These are phyloP conservation scores for Carlito syrichta DNA, from an alignment of 2,113 vertebrate genomes.

Conservation along the genomic window DNA sequence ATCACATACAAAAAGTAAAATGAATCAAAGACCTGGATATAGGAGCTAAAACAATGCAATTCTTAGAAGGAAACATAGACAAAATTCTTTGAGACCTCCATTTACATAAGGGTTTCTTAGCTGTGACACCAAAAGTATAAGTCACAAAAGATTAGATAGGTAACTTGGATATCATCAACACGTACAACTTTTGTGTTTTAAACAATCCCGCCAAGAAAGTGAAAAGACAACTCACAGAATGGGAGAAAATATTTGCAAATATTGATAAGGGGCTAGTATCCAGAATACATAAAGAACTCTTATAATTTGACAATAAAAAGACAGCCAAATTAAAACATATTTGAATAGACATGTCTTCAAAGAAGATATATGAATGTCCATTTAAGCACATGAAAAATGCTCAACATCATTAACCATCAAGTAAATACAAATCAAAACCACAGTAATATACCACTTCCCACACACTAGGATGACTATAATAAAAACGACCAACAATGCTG, in stretches of 20 bases:
- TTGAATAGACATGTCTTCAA: not conserved
- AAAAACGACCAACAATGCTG: not conserved
- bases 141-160: not conserved
- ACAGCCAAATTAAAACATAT: not conserved
- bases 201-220: not conserved
- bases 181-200: not conserved
- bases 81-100: not conserved
- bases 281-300: not conserved
- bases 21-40: not conserved
- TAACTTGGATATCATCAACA: not conserved
- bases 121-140: not conserved
- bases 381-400: not conserved
- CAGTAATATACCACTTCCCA: not conserved
- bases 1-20: not conserved
- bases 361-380: not conserved
- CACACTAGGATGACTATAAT: not conserved
- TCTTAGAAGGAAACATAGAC: not conserved
- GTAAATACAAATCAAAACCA: not conserved
- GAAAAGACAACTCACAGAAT: not conserved
- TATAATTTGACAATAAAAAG: not conserved
- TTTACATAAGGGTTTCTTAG: not conserved
- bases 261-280: not conserved
- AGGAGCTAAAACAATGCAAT: not conserved
- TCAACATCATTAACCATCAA: not conserved
- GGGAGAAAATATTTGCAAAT: not conserved